Percentiles rank a stretch among this genome's conserved stretches.
Conservation (phyloP, 2,888 invertebrate species). For the Pyrocoelia pectoralis region DNA sequence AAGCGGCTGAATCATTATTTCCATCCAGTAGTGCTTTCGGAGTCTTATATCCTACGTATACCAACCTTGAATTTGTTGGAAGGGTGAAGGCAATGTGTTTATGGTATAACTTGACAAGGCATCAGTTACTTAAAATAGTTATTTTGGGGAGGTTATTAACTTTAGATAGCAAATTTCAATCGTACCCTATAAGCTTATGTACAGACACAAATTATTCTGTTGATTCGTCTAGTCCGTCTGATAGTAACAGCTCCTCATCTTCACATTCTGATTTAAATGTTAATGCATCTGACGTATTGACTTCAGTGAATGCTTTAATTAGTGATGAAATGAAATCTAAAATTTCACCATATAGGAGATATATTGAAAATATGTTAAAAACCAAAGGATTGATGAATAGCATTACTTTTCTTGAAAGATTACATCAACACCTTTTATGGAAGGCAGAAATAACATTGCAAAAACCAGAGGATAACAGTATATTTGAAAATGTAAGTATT, state of each 20-base stretch:
- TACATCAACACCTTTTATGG: conserved; percentile 72
- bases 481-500: conserved; percentile 46
- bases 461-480: conserved; percentile 59
- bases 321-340: conserved; percentile 40
- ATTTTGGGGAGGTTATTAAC: conserved; percentile 71
- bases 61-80: conserved; percentile 69
- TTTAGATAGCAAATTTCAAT: conserved; percentile 20
- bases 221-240: conserved; percentile 60
- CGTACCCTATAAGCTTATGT: conserved; percentile 18
- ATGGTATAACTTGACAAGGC: conserved; percentile 90
- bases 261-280: conserved; percentile 47
- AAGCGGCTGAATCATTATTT: conserved; percentile 81
- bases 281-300: conserved; percentile 50
- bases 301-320: conserved; percentile 60
- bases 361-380: conserved; percentile 87
- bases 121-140: conserved; percentile 82
- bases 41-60: conserved; percentile 74
- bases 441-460: conserved; percentile 77
- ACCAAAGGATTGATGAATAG: conserved; percentile 86
- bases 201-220: conserved; percentile 33
- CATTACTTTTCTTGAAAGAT: conserved; percentile 77
- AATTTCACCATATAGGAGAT: conserved; percentile 67
- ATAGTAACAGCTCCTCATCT: conserved; percentile 59
- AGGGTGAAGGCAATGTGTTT: conserved; percentile 84
- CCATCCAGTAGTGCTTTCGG: conserved; percentile 85